A percentile compares a stretch with the other conserved stretches of the same genome.
Evolutionary conservation across 2,797 vertebrate genomes (phyloP).

Genomic region (Lemur catta): DNA sequence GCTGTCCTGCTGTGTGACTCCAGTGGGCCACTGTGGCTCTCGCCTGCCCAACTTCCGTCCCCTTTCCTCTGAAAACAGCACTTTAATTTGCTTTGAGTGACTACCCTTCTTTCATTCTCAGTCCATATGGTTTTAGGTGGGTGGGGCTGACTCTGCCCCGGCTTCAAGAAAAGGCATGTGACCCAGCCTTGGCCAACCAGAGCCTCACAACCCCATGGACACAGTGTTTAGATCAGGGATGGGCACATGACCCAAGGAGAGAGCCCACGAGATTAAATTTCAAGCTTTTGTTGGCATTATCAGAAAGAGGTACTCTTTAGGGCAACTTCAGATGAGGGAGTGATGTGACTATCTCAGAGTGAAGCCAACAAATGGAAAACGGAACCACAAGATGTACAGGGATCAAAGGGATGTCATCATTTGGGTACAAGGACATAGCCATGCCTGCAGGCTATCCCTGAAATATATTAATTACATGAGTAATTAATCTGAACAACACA

Average conservation of each 20-base stretch:
- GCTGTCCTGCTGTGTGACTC: background rate
- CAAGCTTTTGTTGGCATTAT: background rate
- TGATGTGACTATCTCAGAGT: too few species aligned
- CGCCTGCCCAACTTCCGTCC: rapidly evolving
- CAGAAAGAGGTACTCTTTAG: background rate
- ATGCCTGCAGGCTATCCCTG: background rate
- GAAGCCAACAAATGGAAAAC: background rate
- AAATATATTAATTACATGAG: background rate
- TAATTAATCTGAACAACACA: too few species aligned
- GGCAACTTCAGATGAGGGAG: background rate
- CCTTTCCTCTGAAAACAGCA: background rate
- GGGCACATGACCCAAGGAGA: background rate
- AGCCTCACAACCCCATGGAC: background rate
- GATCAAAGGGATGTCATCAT: background rate
- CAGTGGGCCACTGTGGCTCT: background rate
- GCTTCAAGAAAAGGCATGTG: background rate
- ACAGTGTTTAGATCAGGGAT: background rate
- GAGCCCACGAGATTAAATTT: background rate
- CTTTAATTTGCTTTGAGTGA: background rate
- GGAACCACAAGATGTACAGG: rapidly evolving
- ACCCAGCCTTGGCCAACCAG: background rate
- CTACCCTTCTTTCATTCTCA: background rate
- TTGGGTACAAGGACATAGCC: background rate
- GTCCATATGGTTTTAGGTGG: background rate
- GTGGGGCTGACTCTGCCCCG: background rate